Conservation (phyloP, 1,140 invertebrate species). For the Macrocentrus cingulum region DNA sequence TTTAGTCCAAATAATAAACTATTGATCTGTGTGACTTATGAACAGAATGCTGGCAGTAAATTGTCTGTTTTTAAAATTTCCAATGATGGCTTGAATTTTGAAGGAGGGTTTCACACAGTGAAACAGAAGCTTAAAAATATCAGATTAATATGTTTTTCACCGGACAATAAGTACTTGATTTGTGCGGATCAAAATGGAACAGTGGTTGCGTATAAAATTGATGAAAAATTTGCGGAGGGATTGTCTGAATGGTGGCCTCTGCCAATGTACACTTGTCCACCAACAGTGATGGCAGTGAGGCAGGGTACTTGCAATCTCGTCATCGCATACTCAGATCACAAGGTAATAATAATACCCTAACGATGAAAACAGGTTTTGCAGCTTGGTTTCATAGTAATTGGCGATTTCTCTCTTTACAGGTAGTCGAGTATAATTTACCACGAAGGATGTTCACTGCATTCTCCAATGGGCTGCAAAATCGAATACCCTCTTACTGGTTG, state of each 20-base stretch:
- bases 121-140: constrained; percentile 42
- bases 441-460: constrained; percentile 62
- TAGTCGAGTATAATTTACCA: constrained; percentile 70
- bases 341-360: constrained; percentile 54
- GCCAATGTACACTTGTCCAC: constrained; percentile 67
- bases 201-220: constrained; percentile 64
- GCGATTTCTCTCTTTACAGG: constrained; percentile 48
- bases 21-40: constrained; percentile 45
- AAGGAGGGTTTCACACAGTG: constrained; percentile 40
- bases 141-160: constrained; percentile 55
- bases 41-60: constrained; percentile 30
- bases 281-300: constrained; percentile 69
- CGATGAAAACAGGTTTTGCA: constrained; percentile 8
- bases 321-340: constrained; percentile 72
- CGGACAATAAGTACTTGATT: constrained; percentile 64
- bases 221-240: constrained; percentile 38
- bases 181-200: constrained; percentile 63
- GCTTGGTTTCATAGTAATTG: constrained; percentile 18
- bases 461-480: constrained; percentile 56
- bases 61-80: constrained; percentile 45
- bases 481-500: constrained; percentile 56
- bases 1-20: constrained; percentile 52
- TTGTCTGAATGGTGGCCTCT: constrained; percentile 61
- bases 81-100: constrained; percentile 39
- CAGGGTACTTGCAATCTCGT: constrained; percentile 61